phyloP scores from a whole-genome alignment of 1,140 invertebrate species.

The Araneus ventricosus region DNA sequence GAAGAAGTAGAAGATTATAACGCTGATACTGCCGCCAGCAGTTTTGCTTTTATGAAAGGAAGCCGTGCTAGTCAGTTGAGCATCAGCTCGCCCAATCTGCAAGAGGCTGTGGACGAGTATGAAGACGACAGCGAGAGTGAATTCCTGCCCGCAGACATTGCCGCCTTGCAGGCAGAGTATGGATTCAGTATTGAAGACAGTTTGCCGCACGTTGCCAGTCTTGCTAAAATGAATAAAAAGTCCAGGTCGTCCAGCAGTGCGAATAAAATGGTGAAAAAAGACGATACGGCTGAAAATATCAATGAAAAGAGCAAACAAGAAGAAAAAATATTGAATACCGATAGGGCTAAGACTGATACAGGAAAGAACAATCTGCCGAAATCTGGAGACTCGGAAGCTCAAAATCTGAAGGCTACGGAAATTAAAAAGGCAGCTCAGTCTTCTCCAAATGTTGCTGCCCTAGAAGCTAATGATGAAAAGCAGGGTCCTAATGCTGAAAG shows the following conservation, averaged over 20 bases:
- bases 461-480: neutral
- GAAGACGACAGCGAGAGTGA: constrained; percentile 65
- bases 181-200: constrained; percentile 52
- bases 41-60: constrained; percentile 71
- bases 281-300: neutral
- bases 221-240: constrained; percentile 75
- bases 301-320: neutral
- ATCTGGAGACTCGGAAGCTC: constrained; percentile 7
- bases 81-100: constrained; percentile 62
- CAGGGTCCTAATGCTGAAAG: neutral
- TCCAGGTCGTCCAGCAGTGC: constrained; percentile 61
- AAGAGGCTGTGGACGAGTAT: constrained; percentile 51
- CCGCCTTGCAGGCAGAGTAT: constrained; percentile 69
- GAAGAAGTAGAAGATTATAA: constrained; percentile 71
- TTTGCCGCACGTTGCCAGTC: constrained; percentile 68
- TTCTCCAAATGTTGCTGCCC: neutral
- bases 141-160: constrained; percentile 75
- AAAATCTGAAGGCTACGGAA: constrained; percentile 32
- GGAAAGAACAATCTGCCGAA: neutral
- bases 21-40: constrained; percentile 72
- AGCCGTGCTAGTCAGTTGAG: constrained; percentile 64
- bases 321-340: neutral
- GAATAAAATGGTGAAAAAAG: neutral
- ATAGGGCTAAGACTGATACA: neutral
- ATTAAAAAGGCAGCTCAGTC: neutral